A percentile compares a stretch with the other conserved stretches of the same genome.
Conservation (phyloP, 2,888 invertebrate species). For the Leucania comma region DNA sequence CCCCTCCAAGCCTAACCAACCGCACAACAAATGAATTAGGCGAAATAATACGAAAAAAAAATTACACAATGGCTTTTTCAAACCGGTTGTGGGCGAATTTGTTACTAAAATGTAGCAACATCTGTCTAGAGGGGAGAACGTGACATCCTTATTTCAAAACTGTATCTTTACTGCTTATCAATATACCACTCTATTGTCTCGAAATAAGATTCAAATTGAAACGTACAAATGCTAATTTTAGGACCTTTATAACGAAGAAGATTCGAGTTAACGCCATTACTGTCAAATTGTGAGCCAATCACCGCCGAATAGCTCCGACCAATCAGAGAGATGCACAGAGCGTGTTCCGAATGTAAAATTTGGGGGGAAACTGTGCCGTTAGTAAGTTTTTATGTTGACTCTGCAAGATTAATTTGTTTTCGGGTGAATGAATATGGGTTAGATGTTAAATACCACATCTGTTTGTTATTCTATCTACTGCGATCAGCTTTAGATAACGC, state of each 20-base stretch:
- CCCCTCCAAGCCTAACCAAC: conserved; percentile 88
- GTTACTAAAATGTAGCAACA: conserved; percentile 90
- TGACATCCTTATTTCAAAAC: conserved; percentile 41
- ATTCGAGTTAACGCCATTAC: conserved; percentile 88
- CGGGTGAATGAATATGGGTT: conserved; percentile 66
- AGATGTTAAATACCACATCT: conserved; percentile 55
- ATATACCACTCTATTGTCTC: conserved; percentile 25
- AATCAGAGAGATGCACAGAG: conserved; percentile 78
- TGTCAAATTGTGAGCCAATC: conserved; percentile 90
- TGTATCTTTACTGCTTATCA: conserved; percentile 18
- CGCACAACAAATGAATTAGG: conserved; percentile 89
- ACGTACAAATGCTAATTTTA: conserved; percentile 36
- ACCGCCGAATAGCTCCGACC: conserved; percentile 79
- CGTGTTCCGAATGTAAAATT: conserved; percentile 88
- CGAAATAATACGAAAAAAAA: conserved; percentile 87
- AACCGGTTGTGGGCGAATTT: conserved; percentile 89
- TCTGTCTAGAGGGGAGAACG: conserved; percentile 86
- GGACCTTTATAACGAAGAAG: conserved; percentile 57
- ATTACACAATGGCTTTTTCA: conserved; percentile 86
- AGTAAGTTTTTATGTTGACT: conserved; percentile 81
- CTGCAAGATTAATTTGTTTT: conserved; percentile 74
- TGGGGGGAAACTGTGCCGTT: conserved; percentile 85
- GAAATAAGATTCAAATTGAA: conserved; percentile 46
- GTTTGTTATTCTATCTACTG: conserved; percentile 44
- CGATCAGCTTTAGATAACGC: not conserved